phyloP scores from a whole-genome alignment of 2,888 invertebrate genomes.

The Cryptocephalus moraei region DNA sequence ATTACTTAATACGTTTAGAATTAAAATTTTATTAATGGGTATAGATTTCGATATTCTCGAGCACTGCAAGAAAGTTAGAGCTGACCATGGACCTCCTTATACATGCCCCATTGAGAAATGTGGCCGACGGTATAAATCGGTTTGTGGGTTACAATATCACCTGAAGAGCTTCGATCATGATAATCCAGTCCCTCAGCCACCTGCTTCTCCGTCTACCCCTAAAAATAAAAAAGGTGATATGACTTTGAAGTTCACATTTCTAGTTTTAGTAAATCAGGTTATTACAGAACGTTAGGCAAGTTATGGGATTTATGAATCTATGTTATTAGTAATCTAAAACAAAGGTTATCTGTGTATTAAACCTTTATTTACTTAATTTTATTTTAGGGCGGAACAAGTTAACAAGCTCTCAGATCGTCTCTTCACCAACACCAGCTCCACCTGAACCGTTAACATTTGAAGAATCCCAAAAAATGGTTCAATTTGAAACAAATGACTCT shows the following conservation, averaged over 20 bases:
- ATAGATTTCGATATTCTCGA: conserved; percentile 79
- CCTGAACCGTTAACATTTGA: conserved; percentile 71
- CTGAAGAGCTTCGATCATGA: conserved; percentile 78
- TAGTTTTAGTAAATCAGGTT: background rate
- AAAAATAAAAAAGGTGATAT: conserved; percentile 50
- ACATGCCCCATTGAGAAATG: conserved; percentile 79
- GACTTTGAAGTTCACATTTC: background rate
- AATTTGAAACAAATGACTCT: conserved; percentile 72
- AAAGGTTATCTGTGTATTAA: too few relatives aligned
- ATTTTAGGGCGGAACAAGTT: conserved; percentile 17
- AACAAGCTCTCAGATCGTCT: conserved; percentile 19
- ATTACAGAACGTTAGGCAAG: too few relatives aligned
- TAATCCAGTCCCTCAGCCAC: conserved; percentile 57
- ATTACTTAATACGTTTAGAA: too few relatives aligned
- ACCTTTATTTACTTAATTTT: background rate
- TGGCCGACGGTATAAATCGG: conserved; percentile 76
- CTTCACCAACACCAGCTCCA: conserved; percentile 39
- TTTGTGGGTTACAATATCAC: conserved; percentile 79
- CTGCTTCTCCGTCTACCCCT: conserved; percentile 44
- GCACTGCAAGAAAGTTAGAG: conserved; percentile 72
- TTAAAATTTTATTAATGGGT: conserved; percentile 44
- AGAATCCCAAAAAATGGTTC: conserved; percentile 76
- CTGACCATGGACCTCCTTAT: conserved; percentile 74
- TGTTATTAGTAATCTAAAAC: too few relatives aligned
- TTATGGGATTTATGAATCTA: too few relatives aligned